Evolutionary conservation across 37 sponge, comb jelly and placozoan species (phyloP), one percentile per base, ranked within the genome.

Genomic region (Tethya wilhelma): DNA sequence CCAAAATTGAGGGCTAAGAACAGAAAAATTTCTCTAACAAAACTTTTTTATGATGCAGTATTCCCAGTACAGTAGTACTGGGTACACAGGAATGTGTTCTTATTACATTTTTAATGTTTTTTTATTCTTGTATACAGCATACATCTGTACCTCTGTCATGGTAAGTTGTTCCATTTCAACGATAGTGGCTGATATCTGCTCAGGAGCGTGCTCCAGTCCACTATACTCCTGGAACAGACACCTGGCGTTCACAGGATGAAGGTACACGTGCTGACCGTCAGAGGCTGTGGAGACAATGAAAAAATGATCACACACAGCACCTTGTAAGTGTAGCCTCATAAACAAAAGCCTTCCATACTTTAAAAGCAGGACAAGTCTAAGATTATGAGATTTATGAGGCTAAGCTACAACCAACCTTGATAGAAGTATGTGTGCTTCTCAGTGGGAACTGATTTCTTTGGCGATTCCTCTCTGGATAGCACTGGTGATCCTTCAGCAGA

Each of bases 211-310:
- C 75, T 88, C 82, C 64, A 90, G 67, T 28, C 85, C 62, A 59
- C 88, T 87, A 79, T 90, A 89, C 79, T 96, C 97, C 85, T 94
- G 62, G 0, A 38, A 44, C 44, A 93, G 56, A 69, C 94, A 93
- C 19, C 69, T 71, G 19, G 93, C 71, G 57, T 87, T 93, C 44
- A 96, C 58, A 36, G 97, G 85, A 40, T 96, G 97, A 30, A 96
- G 31, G 84, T 93, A 96, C 26, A 96, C 67, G 46, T 90, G 94
- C 57, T 96, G 97, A 31, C 97, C 97, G 86, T 96, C 97, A 68
- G 75, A 64, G 63, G 94, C 91, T 93, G 69, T 42, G 28, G 49
- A 11, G 37, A 9, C 22, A 59, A 12, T 34, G 12, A 23, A 56
- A 22, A 2, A 9, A 49, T 9, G 9, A 14, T 14, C 53, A 49